Percentiles rank a stretch among this genome's conserved stretches.
These are phyloP conservation scores for Lycorma delicatula DNA, from an alignment of 1,140 invertebrate species.

Conservation along the genomic window DNA sequence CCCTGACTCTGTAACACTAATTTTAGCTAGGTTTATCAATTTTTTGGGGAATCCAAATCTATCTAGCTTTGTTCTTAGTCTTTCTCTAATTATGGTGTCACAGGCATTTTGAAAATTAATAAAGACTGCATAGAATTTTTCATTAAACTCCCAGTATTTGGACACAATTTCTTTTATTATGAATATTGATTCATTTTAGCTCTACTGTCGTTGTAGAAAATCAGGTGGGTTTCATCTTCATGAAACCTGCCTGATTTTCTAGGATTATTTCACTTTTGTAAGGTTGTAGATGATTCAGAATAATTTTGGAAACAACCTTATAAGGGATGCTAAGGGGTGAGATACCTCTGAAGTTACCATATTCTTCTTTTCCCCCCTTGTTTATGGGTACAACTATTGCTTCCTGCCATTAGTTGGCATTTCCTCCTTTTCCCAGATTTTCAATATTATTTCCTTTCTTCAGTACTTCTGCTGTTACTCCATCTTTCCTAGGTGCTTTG, in stretches of 20 bases:
- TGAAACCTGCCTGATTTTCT: neutral
- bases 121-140: too few species aligned
- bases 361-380: neutral
- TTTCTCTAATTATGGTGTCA: slow-evolving; percentile 17
- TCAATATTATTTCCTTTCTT: neutral
- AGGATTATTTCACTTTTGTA: neutral
- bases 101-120: slow-evolving; percentile 11
- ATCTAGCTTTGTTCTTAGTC: slow-evolving; percentile 4
- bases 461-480: neutral
- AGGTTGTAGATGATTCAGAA: neutral
- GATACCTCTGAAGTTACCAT: too few species aligned
- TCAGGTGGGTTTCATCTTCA: too few species aligned
- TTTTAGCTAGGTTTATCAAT: neutral
- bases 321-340: neutral
- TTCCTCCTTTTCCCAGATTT: neutral
- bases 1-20: neutral
- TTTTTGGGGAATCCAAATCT: neutral
- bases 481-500: neutral
- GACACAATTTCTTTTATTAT: too few species aligned
- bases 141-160: too few species aligned
- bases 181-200: too few species aligned
- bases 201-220: too few species aligned
- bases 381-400: neutral
- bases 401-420: neutral
- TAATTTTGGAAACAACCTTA: neutral